Base-by-base conservation (phyloP, 1,140 invertebrate species). In the Lethocerus indicus region DNA sequence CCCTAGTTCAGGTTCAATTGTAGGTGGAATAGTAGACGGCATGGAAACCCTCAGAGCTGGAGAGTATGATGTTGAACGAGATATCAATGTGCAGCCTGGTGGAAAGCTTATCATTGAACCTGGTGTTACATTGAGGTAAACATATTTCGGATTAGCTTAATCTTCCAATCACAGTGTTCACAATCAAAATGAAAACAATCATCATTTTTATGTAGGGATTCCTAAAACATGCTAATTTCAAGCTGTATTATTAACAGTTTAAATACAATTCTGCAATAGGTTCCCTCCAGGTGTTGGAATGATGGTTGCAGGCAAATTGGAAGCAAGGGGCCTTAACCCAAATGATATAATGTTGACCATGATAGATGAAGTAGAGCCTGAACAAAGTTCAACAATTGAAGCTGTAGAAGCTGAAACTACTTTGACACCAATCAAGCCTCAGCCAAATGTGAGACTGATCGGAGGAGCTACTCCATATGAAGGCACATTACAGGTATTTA, bases 201-300 rank as follows among this genome's bases (percentile, higher is more conserved):
- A 9, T 32, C n/a, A 9, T 32, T 32, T n/a, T 32, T 32, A n/a
- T 9, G 29, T 32, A 9, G 29, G 9, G n/a, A 32, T 9, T 32
- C 29, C 29, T 32, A 32, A 9, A 32, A 32, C 9, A 9, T 9
- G 29, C n/a, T 32, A 9, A 9, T 32, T 32, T 9, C 29, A 9
- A 32, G 29, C 29, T 32, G 9, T 32, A 9, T 9, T 32, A 9
- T 9, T 32, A 32, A n/a, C n/a, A n/a, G n/a, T n/a, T n/a, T n/a
- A n/a, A n/a, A n/a, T n/a, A n/a, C n/a, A n/a, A n/a, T n/a, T n/a
- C n/a, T n/a, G n/a, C n/a, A n/a, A n/a, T n/a, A 76, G 76, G 54
- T 90, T 90, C 67, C 81, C 86, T 41, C 82, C 91, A 39, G 82
- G 87, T 27, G 81, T 97, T 36, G 95, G 95, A 14, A 91, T 98